These are phyloP conservation scores for Chionis minor DNA, from an alignment of 2,113 vertebrate species.

Conservation along the genomic window DNA sequence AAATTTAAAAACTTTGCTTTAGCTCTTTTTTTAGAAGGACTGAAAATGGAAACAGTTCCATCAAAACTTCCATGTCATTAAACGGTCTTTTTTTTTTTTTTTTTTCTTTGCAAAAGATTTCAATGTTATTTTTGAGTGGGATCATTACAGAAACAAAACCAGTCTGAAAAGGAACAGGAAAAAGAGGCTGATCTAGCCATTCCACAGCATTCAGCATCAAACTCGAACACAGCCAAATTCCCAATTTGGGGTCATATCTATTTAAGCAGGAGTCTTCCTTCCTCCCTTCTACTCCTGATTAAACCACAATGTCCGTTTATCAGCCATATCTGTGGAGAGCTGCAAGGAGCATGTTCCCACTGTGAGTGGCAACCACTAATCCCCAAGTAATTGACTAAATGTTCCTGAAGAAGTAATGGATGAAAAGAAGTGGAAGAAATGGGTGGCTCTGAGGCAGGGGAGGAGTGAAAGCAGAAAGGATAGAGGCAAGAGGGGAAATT, in stretches of 20 bases:
- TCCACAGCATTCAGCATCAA: neutral
- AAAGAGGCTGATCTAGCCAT: neutral
- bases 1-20: slow-evolving; percentile 42
- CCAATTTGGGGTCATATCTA: neutral
- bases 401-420: neutral
- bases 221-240: neutral
- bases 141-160: neutral
- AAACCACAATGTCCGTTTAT: neutral
- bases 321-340: neutral
- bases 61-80: slow-evolving; percentile 24
- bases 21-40: slow-evolving; percentile 38
- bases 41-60: slow-evolving; percentile 35
- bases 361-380: neutral
- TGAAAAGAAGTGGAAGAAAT: neutral
- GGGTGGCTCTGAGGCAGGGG: neutral
- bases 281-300: neutral
- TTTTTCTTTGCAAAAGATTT: neutral
- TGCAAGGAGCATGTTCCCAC: neutral
- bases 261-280: neutral
- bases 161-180: neutral
- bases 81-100: slow-evolving; percentile 7
- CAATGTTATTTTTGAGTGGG: neutral
- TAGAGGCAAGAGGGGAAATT: neutral
- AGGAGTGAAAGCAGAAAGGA: neutral
- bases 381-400: neutral